Conservation (phyloP, 2,888 invertebrate genomes). For the Marronus borbonicus region DNA sequence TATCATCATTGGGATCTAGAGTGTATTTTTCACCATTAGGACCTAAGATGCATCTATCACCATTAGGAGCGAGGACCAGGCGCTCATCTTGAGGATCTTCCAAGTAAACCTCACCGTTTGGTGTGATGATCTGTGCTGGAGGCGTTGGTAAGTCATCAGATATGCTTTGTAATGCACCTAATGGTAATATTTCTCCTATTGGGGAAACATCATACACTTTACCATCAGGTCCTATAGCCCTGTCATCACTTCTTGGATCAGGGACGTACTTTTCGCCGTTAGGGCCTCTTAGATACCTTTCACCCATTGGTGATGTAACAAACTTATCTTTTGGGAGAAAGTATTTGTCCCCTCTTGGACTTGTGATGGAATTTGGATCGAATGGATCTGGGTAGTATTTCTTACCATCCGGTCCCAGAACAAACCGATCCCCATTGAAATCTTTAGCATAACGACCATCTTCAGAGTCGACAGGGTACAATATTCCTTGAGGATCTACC, state of each 20-base stretch:
- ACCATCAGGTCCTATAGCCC: conserved; percentile 48
- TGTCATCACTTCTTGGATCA: conserved; percentile 41
- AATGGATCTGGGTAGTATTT: conserved; percentile 47
- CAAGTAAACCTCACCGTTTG: conserved; percentile 34
- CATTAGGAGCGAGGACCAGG: conserved; percentile 21
- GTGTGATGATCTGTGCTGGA: conserved; percentile 1
- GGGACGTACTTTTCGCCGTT: conserved; percentile 50
- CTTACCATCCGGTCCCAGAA: conserved; percentile 48
- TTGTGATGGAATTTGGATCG: conserved; percentile 45
- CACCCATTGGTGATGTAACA: conserved; percentile 44
- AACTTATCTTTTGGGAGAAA: conserved; percentile 47
- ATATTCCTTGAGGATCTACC: conserved; percentile 41
- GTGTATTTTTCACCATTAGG: conserved; percentile 45
- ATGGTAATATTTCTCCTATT: conserved; percentile 37
- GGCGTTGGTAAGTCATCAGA: background rate
- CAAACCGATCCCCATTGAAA: conserved; percentile 40
- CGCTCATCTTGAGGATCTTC: conserved; percentile 44
- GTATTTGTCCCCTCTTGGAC: conserved; percentile 44
- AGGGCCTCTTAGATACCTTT: conserved; percentile 43
- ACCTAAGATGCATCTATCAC: conserved; percentile 44
- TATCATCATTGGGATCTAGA: conserved; percentile 40
- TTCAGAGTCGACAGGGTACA: conserved; percentile 48
- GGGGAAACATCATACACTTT: conserved; percentile 40
- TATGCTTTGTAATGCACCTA: conserved; percentile 27
- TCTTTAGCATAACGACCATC: conserved; percentile 46